phyloP scores from a whole-genome alignment of 2,888 invertebrate species.

The Macaria liturata region DNA sequence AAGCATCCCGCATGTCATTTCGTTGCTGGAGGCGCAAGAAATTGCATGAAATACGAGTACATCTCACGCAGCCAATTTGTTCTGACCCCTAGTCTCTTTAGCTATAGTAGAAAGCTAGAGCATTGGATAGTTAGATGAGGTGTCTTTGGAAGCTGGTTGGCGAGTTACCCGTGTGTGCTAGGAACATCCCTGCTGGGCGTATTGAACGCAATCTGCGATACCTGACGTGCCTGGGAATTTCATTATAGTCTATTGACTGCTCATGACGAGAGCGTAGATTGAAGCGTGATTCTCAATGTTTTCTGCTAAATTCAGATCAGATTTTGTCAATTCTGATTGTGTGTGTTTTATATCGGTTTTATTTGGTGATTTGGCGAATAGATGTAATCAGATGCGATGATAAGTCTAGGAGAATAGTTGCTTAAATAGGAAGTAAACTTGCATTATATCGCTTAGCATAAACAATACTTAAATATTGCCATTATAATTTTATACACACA shows the following conservation, averaged over 20 bases:
- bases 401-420: no score
- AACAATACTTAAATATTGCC: no score
- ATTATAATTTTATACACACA: no score
- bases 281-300: conserved; percentile 45
- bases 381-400: no score
- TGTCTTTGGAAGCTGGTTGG: conserved; percentile 51
- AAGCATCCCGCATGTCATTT: conserved; percentile 70
- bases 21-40: conserved; percentile 72
- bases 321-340: no score
- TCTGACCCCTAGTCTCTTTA: conserved; percentile 39
- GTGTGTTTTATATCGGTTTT: no score
- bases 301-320: conserved; percentile 20
- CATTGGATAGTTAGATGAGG: conserved; percentile 28
- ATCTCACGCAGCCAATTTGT: conserved; percentile 49
- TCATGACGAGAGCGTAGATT: conserved; percentile 59
- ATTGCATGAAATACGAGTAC: conserved; percentile 67
- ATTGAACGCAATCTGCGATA: conserved; percentile 77
- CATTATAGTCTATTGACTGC: conserved; percentile 71
- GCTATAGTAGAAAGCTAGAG: conserved; percentile 15
- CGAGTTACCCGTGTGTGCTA: conserved; percentile 50
- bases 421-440: no score
- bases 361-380: no score
- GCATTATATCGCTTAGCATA: no score
- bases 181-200: conserved; percentile 67
- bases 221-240: conserved; percentile 73